Base-by-base conservation (phyloP, 2,113 vertebrate species). In the Zeus faber region DNA sequence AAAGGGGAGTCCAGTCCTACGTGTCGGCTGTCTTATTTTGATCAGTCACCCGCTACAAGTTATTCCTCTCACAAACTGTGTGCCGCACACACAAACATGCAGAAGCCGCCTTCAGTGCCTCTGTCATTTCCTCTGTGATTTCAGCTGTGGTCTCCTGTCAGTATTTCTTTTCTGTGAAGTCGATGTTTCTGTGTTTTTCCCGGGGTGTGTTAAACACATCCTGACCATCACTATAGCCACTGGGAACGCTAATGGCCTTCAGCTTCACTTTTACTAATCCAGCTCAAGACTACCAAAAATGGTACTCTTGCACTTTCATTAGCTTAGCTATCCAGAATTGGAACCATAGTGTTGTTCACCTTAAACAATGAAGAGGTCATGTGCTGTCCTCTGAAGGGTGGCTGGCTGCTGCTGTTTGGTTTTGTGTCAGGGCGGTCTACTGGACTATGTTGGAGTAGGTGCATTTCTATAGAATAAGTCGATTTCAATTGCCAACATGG, bases 401-500 rank as follows among this genome's bases (percentile, higher is more conserved):
- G 14, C 46, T 49, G 13, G 6, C 39, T 56, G 9, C 43, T 49
- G 4, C 57, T 47, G 22, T 24, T 44, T 51, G 41, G 41, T 62
- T 39, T 54, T 40, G 18, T 14, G 56, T 41, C 68, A 60, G 55
- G 25, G 62, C 44, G 49, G 43, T 47, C 31, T 54, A 49, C 68
- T 40, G 70, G 33, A 58, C 50, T 41, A 70, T 55, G 78, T 62
- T 57, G 70, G 71, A 51, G 48, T 20, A 56, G n/a, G n/a, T n/a
- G n/a, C n/a, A n/a, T n/a, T n/a, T n/a, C n/a, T n/a, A n/a, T 56
- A 70, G 58, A 65, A 62, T 70, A 62, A 69, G 72, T 79, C 73
- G 71, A 76, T 62, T 77, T 79, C 67, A 49, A 67, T 67, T 62
- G 62, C 76, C 69, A 66, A 70, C 67, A 66, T 67, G 57, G 65